phyloP scores from a whole-genome alignment of 2,113 vertebrate genomes.

The Malaclemys terrapin region DNA sequence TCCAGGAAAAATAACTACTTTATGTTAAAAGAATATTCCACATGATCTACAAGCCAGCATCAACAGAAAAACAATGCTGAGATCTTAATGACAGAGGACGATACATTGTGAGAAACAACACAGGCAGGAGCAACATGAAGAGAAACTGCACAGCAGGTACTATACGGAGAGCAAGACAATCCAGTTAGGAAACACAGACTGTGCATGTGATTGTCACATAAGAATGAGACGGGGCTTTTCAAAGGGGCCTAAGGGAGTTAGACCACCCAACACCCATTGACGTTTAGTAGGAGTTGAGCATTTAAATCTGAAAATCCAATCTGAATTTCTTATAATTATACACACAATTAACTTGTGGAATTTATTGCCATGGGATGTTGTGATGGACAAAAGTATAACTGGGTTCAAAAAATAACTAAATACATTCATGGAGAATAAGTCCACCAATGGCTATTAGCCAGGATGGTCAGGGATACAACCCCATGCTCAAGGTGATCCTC shows the following conservation, averaged over 20 bases:
- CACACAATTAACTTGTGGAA: background rate
- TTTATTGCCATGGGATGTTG: background rate
- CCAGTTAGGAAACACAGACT: background rate
- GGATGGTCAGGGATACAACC: background rate
- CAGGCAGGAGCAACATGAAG: background rate
- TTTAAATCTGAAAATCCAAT: background rate
- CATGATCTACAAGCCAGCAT: background rate
- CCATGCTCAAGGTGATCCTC: background rate
- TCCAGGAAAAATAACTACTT: background rate
- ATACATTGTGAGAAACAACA: background rate
- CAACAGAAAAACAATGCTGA: background rate
- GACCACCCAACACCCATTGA: background rate
- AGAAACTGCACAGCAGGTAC: background rate
- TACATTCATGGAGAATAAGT: background rate
- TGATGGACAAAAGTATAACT: background rate
- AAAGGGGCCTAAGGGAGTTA: background rate
- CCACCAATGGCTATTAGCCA: background rate
- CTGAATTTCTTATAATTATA: background rate
- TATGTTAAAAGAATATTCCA: background rate
- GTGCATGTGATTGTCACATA: accelerated
- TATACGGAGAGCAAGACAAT: background rate
- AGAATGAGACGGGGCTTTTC: background rate
- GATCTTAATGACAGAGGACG: background rate
- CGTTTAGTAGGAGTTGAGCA: background rate
- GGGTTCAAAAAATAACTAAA: background rate